phyloP scores from a whole-genome alignment of 2,113 vertebrate genomes.

The Chrysemys picta region DNA sequence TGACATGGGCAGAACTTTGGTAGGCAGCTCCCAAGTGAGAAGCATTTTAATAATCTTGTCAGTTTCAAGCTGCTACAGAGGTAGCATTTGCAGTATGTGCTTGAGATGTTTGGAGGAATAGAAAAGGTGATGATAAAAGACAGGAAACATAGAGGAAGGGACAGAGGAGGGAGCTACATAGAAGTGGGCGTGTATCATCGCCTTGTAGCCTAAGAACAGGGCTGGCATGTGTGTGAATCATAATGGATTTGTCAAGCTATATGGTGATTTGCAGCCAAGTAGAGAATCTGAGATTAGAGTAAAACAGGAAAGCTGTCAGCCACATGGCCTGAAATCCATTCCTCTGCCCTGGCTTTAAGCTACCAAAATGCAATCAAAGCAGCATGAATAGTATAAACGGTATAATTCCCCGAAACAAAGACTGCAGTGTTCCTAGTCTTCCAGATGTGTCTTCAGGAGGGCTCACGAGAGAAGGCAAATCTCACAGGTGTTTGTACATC shows the following conservation, averaged over 20 bases:
- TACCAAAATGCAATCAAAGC: conserved; percentile 60
- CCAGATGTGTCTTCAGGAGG: not conserved
- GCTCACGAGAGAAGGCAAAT: conserved; percentile 13
- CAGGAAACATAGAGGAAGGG: not conserved
- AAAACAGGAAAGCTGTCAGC: conserved; percentile 28
- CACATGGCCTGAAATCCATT: conserved; percentile 50
- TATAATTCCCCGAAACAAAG: conserved; percentile 33
- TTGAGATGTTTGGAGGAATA: not conserved
- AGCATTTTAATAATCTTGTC: not conserved
- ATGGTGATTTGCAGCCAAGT: conserved; percentile 15
- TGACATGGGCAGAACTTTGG: not conserved
- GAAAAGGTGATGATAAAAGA: not conserved
- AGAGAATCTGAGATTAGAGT: not conserved
- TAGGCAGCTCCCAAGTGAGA: not conserved
- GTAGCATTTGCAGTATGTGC: not conserved
- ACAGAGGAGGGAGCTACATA: not conserved
- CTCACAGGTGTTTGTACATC: not conserved
- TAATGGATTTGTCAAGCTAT: conserved; percentile 15
- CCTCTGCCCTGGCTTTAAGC: conserved; percentile 32
- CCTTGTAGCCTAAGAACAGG: not conserved
- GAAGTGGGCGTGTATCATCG: not conserved
- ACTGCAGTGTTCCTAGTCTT: conserved; percentile 28
- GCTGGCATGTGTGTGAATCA: not conserved
- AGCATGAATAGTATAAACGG: conserved; percentile 1
- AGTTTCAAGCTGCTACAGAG: not conserved